A percentile compares a stretch with the other conserved stretches of the same genome.
Evolutionary conservation across 1,140 invertebrate genomes (phyloP).

Genomic region (Aricia agestis): DNA sequence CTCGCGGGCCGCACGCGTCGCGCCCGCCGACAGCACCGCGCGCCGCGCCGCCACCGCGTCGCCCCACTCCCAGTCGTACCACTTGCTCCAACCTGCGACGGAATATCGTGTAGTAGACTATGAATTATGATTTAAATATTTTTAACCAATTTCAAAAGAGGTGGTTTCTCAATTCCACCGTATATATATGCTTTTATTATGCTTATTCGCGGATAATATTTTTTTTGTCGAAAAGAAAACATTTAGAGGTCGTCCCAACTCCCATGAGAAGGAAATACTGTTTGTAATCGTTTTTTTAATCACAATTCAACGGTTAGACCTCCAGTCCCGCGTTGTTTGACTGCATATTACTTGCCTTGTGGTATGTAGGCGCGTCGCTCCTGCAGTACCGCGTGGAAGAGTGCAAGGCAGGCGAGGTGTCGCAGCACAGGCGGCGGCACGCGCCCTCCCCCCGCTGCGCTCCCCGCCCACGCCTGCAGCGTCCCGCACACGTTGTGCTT

Average conservation of each 20-base stretch:
- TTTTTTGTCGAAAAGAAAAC: no score
- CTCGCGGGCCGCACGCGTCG: slow-evolving; percentile 33
- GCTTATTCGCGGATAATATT: no score
- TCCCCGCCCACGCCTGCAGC: slow-evolving; percentile 48
- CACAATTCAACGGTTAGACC: no score
- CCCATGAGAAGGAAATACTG: no score
- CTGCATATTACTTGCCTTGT: slow-evolving; percentile 36
- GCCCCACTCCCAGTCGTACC: slow-evolving; percentile 61
- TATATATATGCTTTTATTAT: no score
- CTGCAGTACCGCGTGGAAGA: slow-evolving; percentile 57
- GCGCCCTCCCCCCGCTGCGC: slow-evolving; percentile 41
- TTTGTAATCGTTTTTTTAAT: no score
- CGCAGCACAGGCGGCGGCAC: slow-evolving; percentile 32
- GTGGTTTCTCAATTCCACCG: no score
- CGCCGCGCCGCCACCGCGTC: slow-evolving; percentile 37
- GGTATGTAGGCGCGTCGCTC: slow-evolving; percentile 63
- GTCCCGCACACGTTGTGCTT: slow-evolving; percentile 55
- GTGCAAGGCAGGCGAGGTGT: slow-evolving; percentile 47
- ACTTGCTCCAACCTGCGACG: slow-evolving; percentile 49
- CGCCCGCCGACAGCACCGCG: slow-evolving; percentile 26
- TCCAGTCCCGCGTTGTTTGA: no score
- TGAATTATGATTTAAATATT: no score
- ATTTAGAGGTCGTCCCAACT: no score
- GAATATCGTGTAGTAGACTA: neutral
- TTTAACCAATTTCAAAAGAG: no score